Evolutionary conservation across 2,888 invertebrate species (phyloP), one percentile per base, ranked within the genome.

Genomic region (Dione juno): DNA sequence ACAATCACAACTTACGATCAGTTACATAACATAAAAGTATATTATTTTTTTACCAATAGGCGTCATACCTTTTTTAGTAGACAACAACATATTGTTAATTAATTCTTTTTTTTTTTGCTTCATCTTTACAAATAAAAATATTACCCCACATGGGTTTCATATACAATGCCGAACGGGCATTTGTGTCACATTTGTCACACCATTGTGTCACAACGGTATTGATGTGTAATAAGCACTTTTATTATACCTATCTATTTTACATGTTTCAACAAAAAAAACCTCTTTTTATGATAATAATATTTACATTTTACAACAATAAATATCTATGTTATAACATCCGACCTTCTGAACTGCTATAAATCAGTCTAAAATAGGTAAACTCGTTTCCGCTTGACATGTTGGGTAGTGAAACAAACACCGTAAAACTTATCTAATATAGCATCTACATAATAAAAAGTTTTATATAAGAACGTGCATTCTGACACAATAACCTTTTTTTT

Each of bases 381-480:
- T 57, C 57, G 57, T 37, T 54, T 54, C 54, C 54, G 37, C 16
- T 16, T 40, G 57, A 57, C 57, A 57, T 57, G 13, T 57, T 40
- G 11, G 57, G 57, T 37, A 37, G 37, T 10, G 37, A 40, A 57
- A 37, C 57, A 57, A 57, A 57, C 57, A 57, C 16, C 16, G 37
- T 57, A 11, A 10, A 57, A 57, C 57, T 57, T 57, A 37, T 57
- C 57, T 57, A 37, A 57, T 40, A 57, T 57, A 40, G 57, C 37
- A 57, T 57, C 57, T 37, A 57, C 37, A 64, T 57, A 64, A 19
- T 40, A 64, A 69, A 48, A 50, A 64, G 40, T 64, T 50, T 52
- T 7, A 28, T 11, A 41, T 11, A 7, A 57, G 0, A 54, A 37
- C 10, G 13, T 54, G n/a, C 35, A 35, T 10, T 37, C 5, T 16